Conservation (phyloP, 1,140 invertebrate genomes). For the Drosophila erecta region DNA sequence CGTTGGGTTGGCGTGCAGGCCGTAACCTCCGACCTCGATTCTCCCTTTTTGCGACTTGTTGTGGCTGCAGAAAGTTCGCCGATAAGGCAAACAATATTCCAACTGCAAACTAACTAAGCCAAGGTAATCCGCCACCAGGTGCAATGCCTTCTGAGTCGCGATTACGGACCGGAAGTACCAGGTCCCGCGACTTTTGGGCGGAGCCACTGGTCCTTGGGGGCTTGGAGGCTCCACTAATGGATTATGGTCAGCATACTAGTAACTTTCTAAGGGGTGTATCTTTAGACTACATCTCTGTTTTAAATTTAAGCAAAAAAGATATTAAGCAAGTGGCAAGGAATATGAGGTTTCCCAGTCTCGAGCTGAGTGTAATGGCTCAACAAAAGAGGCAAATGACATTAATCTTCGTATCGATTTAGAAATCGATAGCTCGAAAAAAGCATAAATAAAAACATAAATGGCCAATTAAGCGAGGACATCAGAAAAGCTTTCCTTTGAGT, state of each 20-base stretch:
- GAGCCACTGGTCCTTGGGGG: neutral
- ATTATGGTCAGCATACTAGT: neutral
- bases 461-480: slow-evolving; percentile 32
- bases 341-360: no score
- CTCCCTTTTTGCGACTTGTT: slow-evolving; percentile 50
- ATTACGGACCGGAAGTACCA: slow-evolving; percentile 24
- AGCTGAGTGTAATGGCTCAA: neutral
- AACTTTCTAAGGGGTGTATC: neutral
- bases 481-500: neutral
- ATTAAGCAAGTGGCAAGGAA: no score
- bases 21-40: slow-evolving; percentile 43
- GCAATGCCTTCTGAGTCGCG: slow-evolving; percentile 31
- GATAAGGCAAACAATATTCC: slow-evolving; percentile 57
- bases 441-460: slow-evolving; percentile 32
- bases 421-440: slow-evolving; percentile 6
- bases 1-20: slow-evolving; percentile 33
- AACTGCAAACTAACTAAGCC: slow-evolving; percentile 58
- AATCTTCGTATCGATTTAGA: neutral
- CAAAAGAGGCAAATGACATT: slow-evolving; percentile 5
- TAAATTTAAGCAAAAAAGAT: no score
- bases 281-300: neutral
- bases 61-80: slow-evolving; percentile 58
- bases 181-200: slow-evolving; percentile 12
- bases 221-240: neutral
- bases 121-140: slow-evolving; percentile 42